Conservation (phyloP, 2,888 invertebrate species). For the Pasiphila rectangulata region DNA sequence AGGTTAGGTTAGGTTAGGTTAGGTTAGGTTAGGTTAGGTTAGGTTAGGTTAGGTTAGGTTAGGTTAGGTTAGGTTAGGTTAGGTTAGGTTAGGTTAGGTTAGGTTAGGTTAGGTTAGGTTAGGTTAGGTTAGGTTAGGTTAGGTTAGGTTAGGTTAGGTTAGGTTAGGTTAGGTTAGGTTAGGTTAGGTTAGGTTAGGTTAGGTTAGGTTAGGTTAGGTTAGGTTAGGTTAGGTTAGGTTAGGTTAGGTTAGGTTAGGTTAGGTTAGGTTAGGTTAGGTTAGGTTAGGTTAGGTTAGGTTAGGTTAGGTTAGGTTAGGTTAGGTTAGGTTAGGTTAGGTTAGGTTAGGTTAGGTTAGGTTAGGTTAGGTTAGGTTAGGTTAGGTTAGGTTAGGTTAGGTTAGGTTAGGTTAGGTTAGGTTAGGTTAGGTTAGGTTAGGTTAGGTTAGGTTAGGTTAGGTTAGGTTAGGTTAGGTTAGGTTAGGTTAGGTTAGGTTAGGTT, state of each 20-base stretch:
- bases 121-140: slow-evolving; percentile 8
- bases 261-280: slow-evolving; percentile 17
- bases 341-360: slow-evolving; percentile 9
- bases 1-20: slow-evolving; percentile 8
- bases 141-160: slow-evolving; percentile 9
- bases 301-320: slow-evolving; percentile 15
- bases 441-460: slow-evolving; percentile 15
- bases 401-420: slow-evolving; percentile 15
- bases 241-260: slow-evolving; percentile 11
- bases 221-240: slow-evolving; percentile 10
- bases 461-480: too few relatives aligned
- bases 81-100: slow-evolving; percentile 8
- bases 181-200: slow-evolving; percentile 10
- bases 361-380: slow-evolving; percentile 7
- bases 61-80: slow-evolving; percentile 8
- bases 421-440: slow-evolving; percentile 15
- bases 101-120: slow-evolving; percentile 9
- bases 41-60: slow-evolving; percentile 8
- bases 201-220: slow-evolving; percentile 8
- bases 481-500: slow-evolving; percentile 23
- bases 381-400: slow-evolving; percentile 14
- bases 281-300: slow-evolving; percentile 7
- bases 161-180: slow-evolving; percentile 10
- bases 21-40: slow-evolving; percentile 8
- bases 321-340: slow-evolving; percentile 11